Percentiles rank a stretch among this genome's conserved stretches.
These are phyloP conservation scores for Zeuzera pyrina DNA, from an alignment of 2,888 invertebrate genomes.

Conservation along the genomic window DNA sequence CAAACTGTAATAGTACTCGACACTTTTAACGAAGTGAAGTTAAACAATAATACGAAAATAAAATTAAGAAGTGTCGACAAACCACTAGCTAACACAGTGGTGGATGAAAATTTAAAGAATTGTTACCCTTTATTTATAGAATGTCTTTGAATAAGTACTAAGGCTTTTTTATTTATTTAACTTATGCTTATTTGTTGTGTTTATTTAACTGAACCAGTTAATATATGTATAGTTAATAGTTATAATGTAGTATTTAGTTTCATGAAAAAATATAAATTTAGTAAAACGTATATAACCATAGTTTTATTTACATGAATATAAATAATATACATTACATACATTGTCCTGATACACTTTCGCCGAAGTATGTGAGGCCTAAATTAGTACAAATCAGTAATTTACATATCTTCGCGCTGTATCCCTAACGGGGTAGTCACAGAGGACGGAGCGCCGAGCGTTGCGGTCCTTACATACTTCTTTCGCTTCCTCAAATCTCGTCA, in stretches of 20 bases:
- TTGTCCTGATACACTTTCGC: too few relatives aligned
- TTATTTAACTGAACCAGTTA: not conserved
- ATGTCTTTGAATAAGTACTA: slow-evolving; percentile 35
- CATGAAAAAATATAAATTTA: not conserved
- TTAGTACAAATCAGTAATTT: too few relatives aligned
- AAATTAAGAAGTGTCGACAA: slow-evolving; percentile 45
- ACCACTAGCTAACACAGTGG: slow-evolving; percentile 44
- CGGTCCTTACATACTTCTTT: too few relatives aligned
- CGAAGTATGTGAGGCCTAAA: too few relatives aligned
- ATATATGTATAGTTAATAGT: not conserved
- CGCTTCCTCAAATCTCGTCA: too few relatives aligned
- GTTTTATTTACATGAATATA: too few relatives aligned
- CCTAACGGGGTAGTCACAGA: too few relatives aligned
- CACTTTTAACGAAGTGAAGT: slow-evolving; percentile 41
- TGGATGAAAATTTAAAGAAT: slow-evolving; percentile 28
- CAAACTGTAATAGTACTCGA: slow-evolving; percentile 43
- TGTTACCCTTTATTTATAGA: slow-evolving; percentile 64
- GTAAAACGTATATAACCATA: too few relatives aligned
- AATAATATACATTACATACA: too few relatives aligned
- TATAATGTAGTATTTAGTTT: slow-evolving; percentile 4
- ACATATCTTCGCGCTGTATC: too few relatives aligned
- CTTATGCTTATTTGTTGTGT: not conserved
- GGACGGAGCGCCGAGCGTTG: too few relatives aligned
- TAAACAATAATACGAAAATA: slow-evolving; percentile 51
- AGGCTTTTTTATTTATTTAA: not conserved